Evolutionary conservation across 2,113 vertebrate genomes (phyloP), one percentile per base, ranked within the genome.

Genomic region (Donacobius atricapilla): DNA sequence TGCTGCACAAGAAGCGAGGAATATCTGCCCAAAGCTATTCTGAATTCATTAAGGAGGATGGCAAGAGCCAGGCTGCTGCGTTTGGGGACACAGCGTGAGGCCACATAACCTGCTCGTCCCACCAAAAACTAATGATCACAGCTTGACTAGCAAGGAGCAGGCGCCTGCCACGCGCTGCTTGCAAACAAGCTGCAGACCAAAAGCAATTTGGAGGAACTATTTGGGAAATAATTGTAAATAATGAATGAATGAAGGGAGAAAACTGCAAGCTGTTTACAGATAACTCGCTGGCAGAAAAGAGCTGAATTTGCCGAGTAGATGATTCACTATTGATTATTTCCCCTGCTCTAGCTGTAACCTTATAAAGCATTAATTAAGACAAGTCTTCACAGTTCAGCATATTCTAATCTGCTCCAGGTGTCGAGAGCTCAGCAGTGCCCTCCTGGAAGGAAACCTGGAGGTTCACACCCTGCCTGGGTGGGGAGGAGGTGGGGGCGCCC

Each of bases 181-280:
- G 92, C 96, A 95, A 96, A 94, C 93, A 87, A 94, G 91, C 88
- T 66, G 83, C 68, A 81, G 40, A 94, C 76, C 88, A 89, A 75
- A 90, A 60, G 96, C 92, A 69, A 89, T 87, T 86, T 0, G 15
- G 42, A 84, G 92, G 92, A 93, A 94, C 95, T 96, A 96, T 97
- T 93, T 82, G 92, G 92, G 93, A 94, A 96, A 96, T 97, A 92
- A 96, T 96, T 96, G 83, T 96, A 96, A 96, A 97, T 96, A 95
- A 96, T 95, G 88, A 92, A 95, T 87, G 95, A 93, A 93, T 72
- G 90, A 71, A 72, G 13, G 80, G 77, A 90, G 96, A 69, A 82
- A 96, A 89, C 76, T 87, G 90, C 96, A 94, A 93, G 89, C 96
- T 94, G 90, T 87, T 96, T 96, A 69, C 93, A 92, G 86, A 96